Evolutionary conservation across 1,140 invertebrate genomes (phyloP).

Genomic region (Megathymus violae): DNA sequence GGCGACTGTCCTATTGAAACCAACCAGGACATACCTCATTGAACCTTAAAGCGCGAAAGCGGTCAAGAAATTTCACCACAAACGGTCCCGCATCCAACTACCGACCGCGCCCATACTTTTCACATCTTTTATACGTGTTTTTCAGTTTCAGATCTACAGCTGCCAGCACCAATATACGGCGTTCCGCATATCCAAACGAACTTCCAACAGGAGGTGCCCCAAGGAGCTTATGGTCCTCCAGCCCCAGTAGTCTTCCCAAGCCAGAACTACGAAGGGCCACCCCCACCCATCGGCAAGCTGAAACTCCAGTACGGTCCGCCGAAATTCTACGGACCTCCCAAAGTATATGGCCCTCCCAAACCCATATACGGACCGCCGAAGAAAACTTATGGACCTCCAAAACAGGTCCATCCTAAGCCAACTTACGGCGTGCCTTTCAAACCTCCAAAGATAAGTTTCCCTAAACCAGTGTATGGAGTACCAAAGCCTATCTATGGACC

Average conservation of each 20-base stretch:
- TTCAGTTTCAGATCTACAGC: conserved; percentile 67
- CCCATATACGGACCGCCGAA: conserved; percentile 62
- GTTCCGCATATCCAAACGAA: conserved; percentile 78
- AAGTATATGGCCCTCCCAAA: conserved; percentile 74
- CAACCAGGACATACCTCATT: no score
- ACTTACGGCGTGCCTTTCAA: conserved; percentile 64
- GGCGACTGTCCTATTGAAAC: no score
- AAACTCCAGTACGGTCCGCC: conserved; percentile 69
- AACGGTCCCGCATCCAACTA: no score
- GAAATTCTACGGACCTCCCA: conserved; percentile 64
- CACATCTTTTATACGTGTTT: conserved; percentile 25
- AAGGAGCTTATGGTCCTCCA: conserved; percentile 74
- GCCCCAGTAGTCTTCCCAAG: conserved; percentile 65
- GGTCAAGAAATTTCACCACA: no score
- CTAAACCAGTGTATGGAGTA: conserved; percentile 69
- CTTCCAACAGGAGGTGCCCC: conserved; percentile 76
- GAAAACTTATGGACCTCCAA: conserved; percentile 78
- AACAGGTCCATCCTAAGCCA: conserved; percentile 76
- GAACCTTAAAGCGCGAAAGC: no score
- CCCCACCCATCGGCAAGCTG: conserved; percentile 78
- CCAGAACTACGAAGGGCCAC: conserved; percentile 69
- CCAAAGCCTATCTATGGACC: conserved; percentile 62
- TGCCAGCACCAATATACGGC: conserved; percentile 83
- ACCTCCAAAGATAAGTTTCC: conserved; percentile 65
- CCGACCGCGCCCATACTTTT: no score